A percentile compares a stretch with the other conserved stretches of the same genome.
These are phyloP conservation scores for Zygaena filipendulae DNA, from an alignment of 2,888 invertebrate genomes.

Conservation along the genomic window DNA sequence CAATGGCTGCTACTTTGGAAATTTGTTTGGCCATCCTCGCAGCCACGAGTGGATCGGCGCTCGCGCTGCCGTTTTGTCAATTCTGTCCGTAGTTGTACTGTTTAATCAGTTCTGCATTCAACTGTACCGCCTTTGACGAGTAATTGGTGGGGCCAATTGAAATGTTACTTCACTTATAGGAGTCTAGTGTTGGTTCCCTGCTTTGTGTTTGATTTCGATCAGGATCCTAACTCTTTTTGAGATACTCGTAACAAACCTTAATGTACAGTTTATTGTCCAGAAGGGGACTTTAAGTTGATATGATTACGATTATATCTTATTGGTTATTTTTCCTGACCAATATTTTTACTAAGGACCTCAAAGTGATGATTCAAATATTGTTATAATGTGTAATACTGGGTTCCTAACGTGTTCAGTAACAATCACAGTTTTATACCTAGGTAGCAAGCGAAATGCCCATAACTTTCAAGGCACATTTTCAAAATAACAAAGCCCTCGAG, in stretches of 20 bases:
- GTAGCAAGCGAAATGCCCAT: too few relatives aligned
- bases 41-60: conserved; percentile 35
- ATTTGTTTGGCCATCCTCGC: conserved; percentile 42
- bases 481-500: conserved; percentile 27
- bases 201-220: conserved; percentile 4
- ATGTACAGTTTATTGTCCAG: too few relatives aligned
- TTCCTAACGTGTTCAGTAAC: too few relatives aligned
- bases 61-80: conserved; percentile 59
- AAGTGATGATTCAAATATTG: too few relatives aligned
- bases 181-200: conserved; percentile 12
- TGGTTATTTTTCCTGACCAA: too few relatives aligned
- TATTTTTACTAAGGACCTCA: too few relatives aligned
- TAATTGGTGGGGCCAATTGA: conserved; percentile 58
- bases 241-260: too few relatives aligned
- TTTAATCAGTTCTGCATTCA: conserved; percentile 61
- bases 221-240: conserved; percentile 17
- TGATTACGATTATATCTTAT: too few relatives aligned
- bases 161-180: conserved; percentile 32
- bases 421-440: too few relatives aligned
- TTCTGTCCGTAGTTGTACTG: conserved; percentile 51
- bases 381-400: too few relatives aligned
- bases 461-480: too few relatives aligned
- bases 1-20: conserved; percentile 55
- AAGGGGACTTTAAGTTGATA: too few relatives aligned
- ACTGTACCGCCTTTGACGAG: conserved; percentile 63